Base-by-base conservation (phyloP, 2,797 vertebrate genomes). In the Merluccius polli region DNA sequence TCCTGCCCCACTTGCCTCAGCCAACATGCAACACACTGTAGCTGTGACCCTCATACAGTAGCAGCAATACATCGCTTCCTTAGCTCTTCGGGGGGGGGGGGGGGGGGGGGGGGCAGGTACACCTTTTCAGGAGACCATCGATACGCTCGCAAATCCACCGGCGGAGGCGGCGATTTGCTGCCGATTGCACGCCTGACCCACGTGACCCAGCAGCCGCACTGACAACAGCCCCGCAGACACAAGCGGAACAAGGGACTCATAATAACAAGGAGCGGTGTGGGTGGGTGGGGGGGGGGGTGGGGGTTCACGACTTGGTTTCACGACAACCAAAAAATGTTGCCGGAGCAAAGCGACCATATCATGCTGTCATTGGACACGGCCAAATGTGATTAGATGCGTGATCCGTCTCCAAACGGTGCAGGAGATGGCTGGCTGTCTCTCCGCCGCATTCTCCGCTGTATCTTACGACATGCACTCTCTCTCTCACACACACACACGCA, bases 141-240 rank as follows among this genome's bases (percentile, higher is more conserved):
- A 72, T 4, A n/a, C 72, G 80, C 87, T 89, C 87, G 24, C 68
- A 76, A 88, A 86, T 88, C 89, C 87, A 90, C 91, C 86, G 89
- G 91, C 89, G 87, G 90, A 87, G 79, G 89, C 91, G 88, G 92
- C 92, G 92, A 94, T 95, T 95, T 95, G 89, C 91, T 77, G 84
- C 82, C 89, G 87, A 91, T 93, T 91, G 92, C 91, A 93, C 94
- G 92, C 82, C 90, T 92, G 93, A 90, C 92, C 92, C 92, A 92
- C 92, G 94, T 93, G 93, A 92, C 92, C 93, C 91, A 87, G 85
- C 91, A 88, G 90, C 92, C 94, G 7, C 92, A 94, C 92, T 80
- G 86, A 89, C 88, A 88, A 89, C 88, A 93, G 94, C 90, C 91
- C 90, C 91, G 92, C 89, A 91, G 93, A 89, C 87, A 87, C 84